Evolutionary conservation across 2,888 invertebrate genomes (phyloP), one percentile per base, ranked within the genome.

Genomic region (Agapostemon virescens): DNA sequence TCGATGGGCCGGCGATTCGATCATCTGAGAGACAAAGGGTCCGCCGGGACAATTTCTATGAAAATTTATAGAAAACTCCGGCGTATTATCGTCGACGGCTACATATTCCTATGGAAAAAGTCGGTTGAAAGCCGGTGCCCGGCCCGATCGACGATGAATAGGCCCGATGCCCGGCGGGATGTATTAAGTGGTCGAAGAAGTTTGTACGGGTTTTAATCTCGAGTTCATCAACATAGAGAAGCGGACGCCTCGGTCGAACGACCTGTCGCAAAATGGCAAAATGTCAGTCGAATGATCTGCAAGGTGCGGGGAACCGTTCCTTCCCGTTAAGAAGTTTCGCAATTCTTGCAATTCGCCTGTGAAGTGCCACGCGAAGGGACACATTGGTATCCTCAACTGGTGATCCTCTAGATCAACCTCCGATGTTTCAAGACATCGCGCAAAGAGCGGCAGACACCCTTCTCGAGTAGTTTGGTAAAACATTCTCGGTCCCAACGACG

Each of bases 51-150:
- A 58, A 71, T 71, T 49, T 80, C 80, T 78, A 80, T 80, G 79
- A 80, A 80, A 80, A 80, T 80, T 80, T 80, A 78, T 80, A 80
- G 79, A 78, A 79, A 80, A 78, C 80, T 80, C 69, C 69, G 15
- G 45, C 58, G 38, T 73, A 80, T 80, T 80, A 80, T 73, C 73
- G 69, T 15, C 17, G 20, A 55, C 30, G 13, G 67, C 15, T 36
- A 42, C 33, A 63, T 69, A 64, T 64, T 55, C 45, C 66, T 36
- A 33, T 63, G 20, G 45, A 49, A 64, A 63, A 63, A 26, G 20
- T 17, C 20, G 30, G 20, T 6, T 52, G 55, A 61, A 42, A 33
- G 42, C 42, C n/a, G 30, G 26, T 11, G 52, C 17, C 17, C 0
- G 1, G 33, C 6, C 26, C 17, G 58, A 30, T 58, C 30, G 55